Base-by-base conservation (phyloP, 92 coral and sea anemone genomes). In the Zoanthus solanderi region DNA sequence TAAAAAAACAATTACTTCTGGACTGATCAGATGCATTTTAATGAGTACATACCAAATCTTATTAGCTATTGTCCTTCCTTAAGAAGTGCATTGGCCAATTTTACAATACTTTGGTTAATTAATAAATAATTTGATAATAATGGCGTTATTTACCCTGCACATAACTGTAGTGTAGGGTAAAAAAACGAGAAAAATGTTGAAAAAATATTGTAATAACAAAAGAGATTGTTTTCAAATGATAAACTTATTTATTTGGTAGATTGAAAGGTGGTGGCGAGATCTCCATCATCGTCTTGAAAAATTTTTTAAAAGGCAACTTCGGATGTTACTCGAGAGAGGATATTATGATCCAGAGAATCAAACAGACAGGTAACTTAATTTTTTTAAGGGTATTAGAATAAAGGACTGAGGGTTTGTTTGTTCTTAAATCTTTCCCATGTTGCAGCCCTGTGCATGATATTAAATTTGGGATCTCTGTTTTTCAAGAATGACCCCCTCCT, bases 261-360 rank as follows among this genome's bases (percentile, higher is more conserved):
- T 89, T 84, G 92, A 89, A 79, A 83, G 92, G 72, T 89, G 92
- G 92, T 89, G 92, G 92, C 89, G 73, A 32, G 92, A 89, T 61
- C 84, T 84, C n/a, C 92, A 89, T 78, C 72, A 77, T 84, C 72
- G 92, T 50, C 84, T 84, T 67, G 92, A 84, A 84, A 89, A 89
- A 67, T 84, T 50, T 75, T 89, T 89, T 78, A 84, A 89, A 80
- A 50, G 75, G 75, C 92, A 89, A 80, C 75, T 89, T 78, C 71
- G 75, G 65, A 89, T 84, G 92, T 73, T 89, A 54, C 76, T 89
- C 29, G 89, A 89, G 73, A 71, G 85, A 78, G 92, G 89, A 67
- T 84, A 78, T 72, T 89, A 89, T 89, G 89, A 89, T 75, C 86
- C 87, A 77, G 85, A 89, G 67, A 73, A 83, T 75, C 72, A 83